Percentiles rank a stretch among this genome's conserved stretches.
phyloP scores from a whole-genome alignment of 2,113 vertebrate genomes.

The Tretioscincus oriximinensis region DNA sequence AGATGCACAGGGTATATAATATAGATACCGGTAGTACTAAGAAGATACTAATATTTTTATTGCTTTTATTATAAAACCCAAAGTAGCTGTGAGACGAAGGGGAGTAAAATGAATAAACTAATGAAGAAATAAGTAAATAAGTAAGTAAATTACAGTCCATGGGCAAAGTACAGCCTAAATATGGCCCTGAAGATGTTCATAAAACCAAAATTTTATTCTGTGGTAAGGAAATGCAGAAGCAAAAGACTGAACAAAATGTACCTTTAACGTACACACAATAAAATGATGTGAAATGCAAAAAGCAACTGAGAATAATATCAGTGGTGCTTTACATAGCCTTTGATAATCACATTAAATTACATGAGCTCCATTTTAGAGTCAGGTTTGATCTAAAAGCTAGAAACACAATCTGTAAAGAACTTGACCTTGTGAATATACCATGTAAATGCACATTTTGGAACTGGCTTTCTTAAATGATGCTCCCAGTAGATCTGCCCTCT shows the following conservation, averaged over 20 bases:
- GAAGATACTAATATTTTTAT: too few relatives aligned
- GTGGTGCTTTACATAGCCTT: too few relatives aligned
- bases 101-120: too few relatives aligned
- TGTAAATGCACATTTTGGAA: constrained; percentile 3
- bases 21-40: too few relatives aligned
- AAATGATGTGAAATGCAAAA: not conserved
- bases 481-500: not conserved
- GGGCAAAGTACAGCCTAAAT: too few relatives aligned
- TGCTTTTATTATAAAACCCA: too few relatives aligned
- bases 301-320: not conserved
- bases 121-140: too few relatives aligned
- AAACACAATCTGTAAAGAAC: not conserved
- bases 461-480: too few relatives aligned
- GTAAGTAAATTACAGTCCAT: too few relatives aligned
- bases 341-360: not conserved
- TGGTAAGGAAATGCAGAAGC: not conserved
- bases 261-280: not conserved
- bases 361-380: not conserved
- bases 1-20: too few relatives aligned
- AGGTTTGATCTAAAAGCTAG: not conserved
- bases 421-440: not conserved
- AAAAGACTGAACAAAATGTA: not conserved
- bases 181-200: too few relatives aligned
- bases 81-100: too few relatives aligned
- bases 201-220: not conserved